These are phyloP conservation scores for Alloplasta piceator DNA, from an alignment of 2,888 invertebrate genomes.

Conservation along the genomic window DNA sequence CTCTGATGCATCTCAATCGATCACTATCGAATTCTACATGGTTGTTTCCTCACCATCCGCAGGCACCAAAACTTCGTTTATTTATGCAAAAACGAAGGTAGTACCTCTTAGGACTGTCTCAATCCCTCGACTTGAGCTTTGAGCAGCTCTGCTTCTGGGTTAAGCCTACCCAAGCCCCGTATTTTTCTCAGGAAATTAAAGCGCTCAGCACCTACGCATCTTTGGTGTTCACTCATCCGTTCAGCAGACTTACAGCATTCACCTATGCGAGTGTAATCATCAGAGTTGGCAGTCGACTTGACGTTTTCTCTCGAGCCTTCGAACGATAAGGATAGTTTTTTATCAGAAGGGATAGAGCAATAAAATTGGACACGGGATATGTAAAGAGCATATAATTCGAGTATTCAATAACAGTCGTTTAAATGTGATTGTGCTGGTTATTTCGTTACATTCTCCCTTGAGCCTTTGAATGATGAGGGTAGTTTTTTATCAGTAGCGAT, in stretches of 20 bases:
- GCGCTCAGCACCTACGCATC: background rate
- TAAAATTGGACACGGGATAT: too few relatives aligned
- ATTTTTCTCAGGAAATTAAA: slow-evolving; percentile 32
- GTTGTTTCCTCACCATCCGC: slow-evolving; percentile 1
- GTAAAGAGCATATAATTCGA: too few relatives aligned
- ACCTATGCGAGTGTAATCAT: slow-evolving; percentile 58
- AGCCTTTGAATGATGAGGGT: too few relatives aligned
- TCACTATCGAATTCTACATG: slow-evolving; percentile 54
- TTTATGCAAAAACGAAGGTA: slow-evolving; percentile 56
- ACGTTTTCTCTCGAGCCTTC: slow-evolving; percentile 31
- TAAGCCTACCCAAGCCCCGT: slow-evolving; percentile 33
- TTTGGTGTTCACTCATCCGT: slow-evolving; percentile 10
- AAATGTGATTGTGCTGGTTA: too few relatives aligned
- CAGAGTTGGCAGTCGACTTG: slow-evolving; percentile 62
- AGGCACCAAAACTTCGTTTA: background rate
- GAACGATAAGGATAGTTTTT: too few relatives aligned
- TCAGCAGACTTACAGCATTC: slow-evolving; percentile 58
- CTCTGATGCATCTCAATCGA: slow-evolving; percentile 64
- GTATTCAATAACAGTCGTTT: too few relatives aligned
- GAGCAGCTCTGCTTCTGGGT: slow-evolving; percentile 62
- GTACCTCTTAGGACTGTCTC: slow-evolving; percentile 61
- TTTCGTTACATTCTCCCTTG: too few relatives aligned
- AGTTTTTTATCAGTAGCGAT: too few relatives aligned
- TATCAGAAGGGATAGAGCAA: too few relatives aligned
- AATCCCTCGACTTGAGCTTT: slow-evolving; percentile 71